Evolutionary conservation across 2,797 vertebrate species (phyloP).

Genomic region (Clarias laeviceps): DNA sequence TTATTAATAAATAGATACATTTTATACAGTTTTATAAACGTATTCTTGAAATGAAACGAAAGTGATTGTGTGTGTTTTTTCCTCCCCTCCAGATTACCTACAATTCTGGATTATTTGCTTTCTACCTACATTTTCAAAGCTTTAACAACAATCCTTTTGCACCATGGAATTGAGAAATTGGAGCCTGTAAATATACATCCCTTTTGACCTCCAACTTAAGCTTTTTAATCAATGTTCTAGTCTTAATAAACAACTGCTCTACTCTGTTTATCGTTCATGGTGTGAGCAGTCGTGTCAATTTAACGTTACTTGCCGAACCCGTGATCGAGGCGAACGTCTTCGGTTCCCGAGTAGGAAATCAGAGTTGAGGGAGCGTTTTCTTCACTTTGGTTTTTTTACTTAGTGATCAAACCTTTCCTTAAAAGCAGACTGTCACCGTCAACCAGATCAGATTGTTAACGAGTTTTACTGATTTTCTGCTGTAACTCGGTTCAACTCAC

Average conservation of each 20-base stretch:
- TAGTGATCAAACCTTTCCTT: background rate
- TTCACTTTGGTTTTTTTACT: background rate
- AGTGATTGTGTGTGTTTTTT: background rate
- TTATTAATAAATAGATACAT: no score
- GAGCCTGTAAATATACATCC: background rate
- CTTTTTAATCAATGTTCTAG: background rate
- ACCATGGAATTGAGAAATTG: background rate
- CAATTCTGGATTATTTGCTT: background rate
- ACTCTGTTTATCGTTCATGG: background rate
- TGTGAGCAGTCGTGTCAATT: background rate
- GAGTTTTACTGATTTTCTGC: background rate
- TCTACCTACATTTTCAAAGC: background rate
- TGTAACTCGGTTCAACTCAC: background rate
- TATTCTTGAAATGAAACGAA: background rate
- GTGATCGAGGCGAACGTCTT: rapidly evolving
- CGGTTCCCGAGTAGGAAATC: background rate
- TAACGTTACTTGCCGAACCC: background rate
- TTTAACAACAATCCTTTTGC: no score
- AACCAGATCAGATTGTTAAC: background rate
- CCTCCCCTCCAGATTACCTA: background rate
- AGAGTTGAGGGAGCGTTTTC: background rate
- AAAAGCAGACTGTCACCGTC: background rate
- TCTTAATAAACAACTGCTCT: background rate
- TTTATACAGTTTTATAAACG: background rate
- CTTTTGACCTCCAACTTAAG: no score